Evolutionary conservation across 2,888 invertebrate genomes (phyloP).

Genomic region (Xylota sylvarum): DNA sequence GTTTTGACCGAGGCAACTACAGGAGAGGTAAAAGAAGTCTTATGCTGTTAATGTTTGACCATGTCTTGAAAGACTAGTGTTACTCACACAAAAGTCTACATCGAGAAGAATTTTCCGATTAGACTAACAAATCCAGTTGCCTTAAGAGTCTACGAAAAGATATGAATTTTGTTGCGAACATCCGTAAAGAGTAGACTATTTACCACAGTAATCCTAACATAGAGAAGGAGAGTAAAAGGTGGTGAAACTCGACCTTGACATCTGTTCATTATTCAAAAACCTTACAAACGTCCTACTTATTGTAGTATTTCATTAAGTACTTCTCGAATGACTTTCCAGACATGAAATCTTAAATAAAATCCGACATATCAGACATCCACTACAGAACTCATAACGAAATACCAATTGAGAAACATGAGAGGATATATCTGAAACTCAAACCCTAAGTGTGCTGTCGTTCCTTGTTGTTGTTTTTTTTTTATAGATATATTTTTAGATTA

Average conservation of each 20-base stretch:
- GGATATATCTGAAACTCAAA: constrained; percentile 10
- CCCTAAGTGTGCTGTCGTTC: background rate
- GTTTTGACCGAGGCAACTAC: no score
- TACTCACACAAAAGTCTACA: no score
- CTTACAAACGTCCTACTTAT: background rate
- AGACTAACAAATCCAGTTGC: no score
- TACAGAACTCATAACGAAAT: constrained; percentile 27
- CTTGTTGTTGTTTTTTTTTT: background rate
- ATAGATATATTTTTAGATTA: constrained; percentile 45
- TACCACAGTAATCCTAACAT: no score
- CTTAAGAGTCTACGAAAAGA: no score
- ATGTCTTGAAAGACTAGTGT: no score
- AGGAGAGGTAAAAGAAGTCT: no score
- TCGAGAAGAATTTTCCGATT: no score
- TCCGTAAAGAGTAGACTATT: no score
- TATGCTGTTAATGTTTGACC: no score
- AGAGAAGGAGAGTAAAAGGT: no score
- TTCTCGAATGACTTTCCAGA: background rate
- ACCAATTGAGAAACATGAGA: constrained; percentile 45
- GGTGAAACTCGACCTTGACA: background rate
- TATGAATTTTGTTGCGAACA: no score
- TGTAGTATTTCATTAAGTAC: background rate
- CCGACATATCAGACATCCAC: constrained; percentile 20
- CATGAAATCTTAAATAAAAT: background rate
- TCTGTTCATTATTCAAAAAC: background rate